Conservation (phyloP, 1,140 invertebrate genomes). For the Uloborus diversus region DNA sequence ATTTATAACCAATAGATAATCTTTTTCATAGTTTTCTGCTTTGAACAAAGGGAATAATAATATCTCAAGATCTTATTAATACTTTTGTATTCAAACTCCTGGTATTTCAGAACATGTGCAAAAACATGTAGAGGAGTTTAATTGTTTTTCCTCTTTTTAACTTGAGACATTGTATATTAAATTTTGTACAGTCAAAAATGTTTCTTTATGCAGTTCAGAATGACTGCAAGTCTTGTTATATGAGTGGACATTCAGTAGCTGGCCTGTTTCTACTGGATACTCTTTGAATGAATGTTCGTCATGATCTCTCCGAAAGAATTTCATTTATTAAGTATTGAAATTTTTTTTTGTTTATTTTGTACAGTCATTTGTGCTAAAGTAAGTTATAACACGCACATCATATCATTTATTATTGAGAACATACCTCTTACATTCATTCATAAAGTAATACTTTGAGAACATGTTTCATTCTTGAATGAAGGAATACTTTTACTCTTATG, state of each 20-base stretch:
- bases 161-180: conserved; percentile 12
- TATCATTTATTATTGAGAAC: conserved; percentile 48
- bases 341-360: conserved; percentile 47
- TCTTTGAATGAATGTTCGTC: conserved; percentile 24
- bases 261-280: conserved; percentile 6
- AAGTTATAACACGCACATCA: conserved; percentile 53
- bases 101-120: too few relatives aligned
- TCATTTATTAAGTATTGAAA: conserved; percentile 35
- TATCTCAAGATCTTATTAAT: too few relatives aligned
- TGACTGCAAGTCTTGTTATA: conserved; percentile 4
- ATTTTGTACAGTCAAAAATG: conserved; percentile 32
- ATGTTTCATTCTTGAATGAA: conserved; percentile 11
- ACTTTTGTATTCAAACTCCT: too few relatives aligned
- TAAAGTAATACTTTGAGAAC: neutral
- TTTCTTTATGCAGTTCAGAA: conserved; percentile 8
- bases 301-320: conserved; percentile 48
- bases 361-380: conserved; percentile 48
- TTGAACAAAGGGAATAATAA: neutral
- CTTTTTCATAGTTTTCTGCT: neutral
- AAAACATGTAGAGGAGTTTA: neutral
- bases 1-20: conserved; percentile 70
- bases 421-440: conserved; percentile 35
- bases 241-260: conserved; percentile 14
- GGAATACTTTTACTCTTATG: conserved; percentile 34
- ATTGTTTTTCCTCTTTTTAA: conserved; percentile 10